phyloP scores from a whole-genome alignment of 2,797 vertebrate genomes.

The Botia kubotai region DNA sequence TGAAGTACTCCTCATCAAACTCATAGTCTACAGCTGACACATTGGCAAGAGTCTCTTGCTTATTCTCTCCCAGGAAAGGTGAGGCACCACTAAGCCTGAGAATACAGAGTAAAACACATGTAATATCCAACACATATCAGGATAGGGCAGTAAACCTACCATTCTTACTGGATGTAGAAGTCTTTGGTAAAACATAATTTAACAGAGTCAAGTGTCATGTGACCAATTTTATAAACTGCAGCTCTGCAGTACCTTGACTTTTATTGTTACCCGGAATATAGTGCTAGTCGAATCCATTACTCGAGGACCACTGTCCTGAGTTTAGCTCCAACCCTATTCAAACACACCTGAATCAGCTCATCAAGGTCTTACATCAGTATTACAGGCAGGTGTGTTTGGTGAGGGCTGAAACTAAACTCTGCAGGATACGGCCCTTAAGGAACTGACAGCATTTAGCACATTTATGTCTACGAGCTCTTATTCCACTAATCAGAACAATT shows the following conservation, averaged over 20 bases:
- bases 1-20: conserved; percentile 97
- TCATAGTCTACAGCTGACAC: conserved; percentile 96
- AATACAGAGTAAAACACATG: background rate
- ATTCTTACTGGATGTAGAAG: background rate
- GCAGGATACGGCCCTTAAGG: background rate
- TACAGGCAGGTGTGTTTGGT: background rate
- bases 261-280: background rate
- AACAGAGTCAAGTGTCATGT: background rate
- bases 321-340: background rate
- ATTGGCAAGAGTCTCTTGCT: conserved; percentile 96
- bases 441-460: background rate
- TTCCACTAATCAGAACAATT: background rate
- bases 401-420: background rate
- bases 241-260: background rate
- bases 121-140: background rate
- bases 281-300: background rate
- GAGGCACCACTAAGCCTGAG: conserved; percentile 93
- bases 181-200: background rate
- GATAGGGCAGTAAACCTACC: background rate
- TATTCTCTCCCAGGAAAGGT: conserved; percentile 96
- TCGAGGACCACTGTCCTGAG: background rate
- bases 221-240: background rate
- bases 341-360: background rate
- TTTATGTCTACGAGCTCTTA: no score
- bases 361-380: background rate